Evolutionary conservation across 2,797 vertebrate genomes (phyloP), one percentile per base, ranked within the genome.

Genomic region (Sebastes steindachneri): DNA sequence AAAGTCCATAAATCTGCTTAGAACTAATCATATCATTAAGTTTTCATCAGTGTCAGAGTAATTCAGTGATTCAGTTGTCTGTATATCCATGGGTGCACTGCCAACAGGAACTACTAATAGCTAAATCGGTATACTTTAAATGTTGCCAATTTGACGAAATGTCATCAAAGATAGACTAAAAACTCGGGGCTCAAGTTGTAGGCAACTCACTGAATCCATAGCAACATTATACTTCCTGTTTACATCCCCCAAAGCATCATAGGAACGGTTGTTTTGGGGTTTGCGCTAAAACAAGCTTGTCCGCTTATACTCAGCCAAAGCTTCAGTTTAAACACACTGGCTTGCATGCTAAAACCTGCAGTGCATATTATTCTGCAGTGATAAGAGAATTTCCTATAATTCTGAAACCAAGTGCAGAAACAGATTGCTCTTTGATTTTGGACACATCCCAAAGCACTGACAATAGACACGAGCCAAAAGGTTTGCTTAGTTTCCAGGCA

Each of bases 291-390:
- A 62, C 68, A 31, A 70, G 54, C 54, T 26, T 33, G 29, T 70
- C 19, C 45, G 29, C 9, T 41, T 25, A 31, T 59, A 54, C 28
- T 53, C 28, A 31, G 23, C 14, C 62, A 62, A 58, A 33, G 19
- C 68, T 69, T 59, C 15, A 37, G 58, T 66, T 60, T 67, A 26
- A 80, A 73, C 26, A 33, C 10, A 58, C n/a, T 57, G 57, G 48
- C 9, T 26, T 35, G 48, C 33, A 23, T 33, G 62, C 54, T 68
- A 5, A 72, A 80, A 68, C 70, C 37, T 63, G 73, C 60, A 26
- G 23, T 53, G 54, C 37, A 68, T 23, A 64, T 68, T 23, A 48
- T 60, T 69, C 31, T 71, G 45, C 33, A 63, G 19, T 25, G 25
- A 82, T 81, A 33, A 37, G 4, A 73, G 23, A 53, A 65, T n/a